Evolutionary conservation across 2,113 vertebrate species (phyloP), one percentile per base, ranked within the genome.

Genomic region (Platysternon megacephalum): DNA sequence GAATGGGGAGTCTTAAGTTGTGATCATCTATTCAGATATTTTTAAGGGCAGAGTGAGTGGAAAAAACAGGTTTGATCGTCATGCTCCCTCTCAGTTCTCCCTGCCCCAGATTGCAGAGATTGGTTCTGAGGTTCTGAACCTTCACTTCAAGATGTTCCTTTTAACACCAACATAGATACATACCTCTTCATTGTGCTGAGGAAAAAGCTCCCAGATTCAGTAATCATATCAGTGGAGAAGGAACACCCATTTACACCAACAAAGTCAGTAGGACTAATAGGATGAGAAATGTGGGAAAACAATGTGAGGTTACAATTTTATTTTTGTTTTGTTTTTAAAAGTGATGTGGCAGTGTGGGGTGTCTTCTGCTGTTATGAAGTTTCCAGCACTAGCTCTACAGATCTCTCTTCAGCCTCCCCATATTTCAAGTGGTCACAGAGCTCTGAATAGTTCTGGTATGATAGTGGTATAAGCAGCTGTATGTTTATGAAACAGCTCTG

Each of bases 31-130:
- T 89, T 61, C 81, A 48, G 13, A 1, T 82, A 21, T 58, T 92
- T 94, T 86, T 56, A 86, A 79, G 19, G 86, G 13, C 8, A 79
- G 72, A 35, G 44, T 35, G 35, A 58, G 26, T 82, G 32, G 42
- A 78, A 86, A n/a, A 93, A 94, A 3, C 78, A 12, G 17, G 9
- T 61, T 85, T 86, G 11, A 90, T 91, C 65, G 84, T 86, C 24
- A 4, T 0, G 0, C 78, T 72, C 7, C 3, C 89, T 35, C 51
- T n/a, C 82, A 79, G 21, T 81, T 13, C 72, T 65, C 26, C 0
- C 58, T 44, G 19, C 11, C 44, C 85, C 44, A 79, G 39, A 3
- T 81, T 53, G 28, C 11, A 9, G 11, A 9, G 32, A 5, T 74
- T 95, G 72, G 22, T 56, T 89, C 49, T 78, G 39, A 28, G 44